Evolutionary conservation across 2,113 vertebrate genomes (phyloP), one percentile per base, ranked within the genome.

Genomic region (Desmodus rotundus): DNA sequence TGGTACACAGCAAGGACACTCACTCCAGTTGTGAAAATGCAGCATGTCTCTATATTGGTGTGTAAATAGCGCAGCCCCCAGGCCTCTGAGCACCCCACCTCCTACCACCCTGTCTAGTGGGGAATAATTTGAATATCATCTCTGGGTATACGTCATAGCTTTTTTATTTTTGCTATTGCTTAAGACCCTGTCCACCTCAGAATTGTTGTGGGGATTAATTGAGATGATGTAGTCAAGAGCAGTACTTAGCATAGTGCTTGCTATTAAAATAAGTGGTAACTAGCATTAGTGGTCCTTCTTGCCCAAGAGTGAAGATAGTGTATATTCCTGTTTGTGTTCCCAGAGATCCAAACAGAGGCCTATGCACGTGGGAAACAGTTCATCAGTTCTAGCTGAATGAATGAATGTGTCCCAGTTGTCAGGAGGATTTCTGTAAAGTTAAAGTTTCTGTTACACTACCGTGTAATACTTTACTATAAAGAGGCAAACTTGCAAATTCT

Each of bases 351-450:
- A 36, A 45, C 31, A 22, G 31, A 87, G 45, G n/a, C 20, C 24
- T 78, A 41, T 73, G 24, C n/a, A 81, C 2, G 13, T 16, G 72
- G 58, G 68, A 80, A 92, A 70, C 43, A 45, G 7, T 61, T 54
- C 20, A 20, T 43, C 52, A 43, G 1, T 77, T 41, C 72, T 47
- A 56, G 80, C 38, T 43, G 33, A 67, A n/a, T 78, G 33, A 67
- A n/a, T 78, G 43, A 22, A 58, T 87, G 76, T 84, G 47, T n/a
- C 94, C 16, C 22, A 38, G 7, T 58, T 80, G 36, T 31, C 26
- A 93, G 54, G 76, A 90, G 77, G 67, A 78, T 89, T 93, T 95
- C 38, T 50, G 2, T 50, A 31, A 93, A 41, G 33, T 91, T 89
- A 93, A 85, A 86, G 61, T 93, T 87, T 97, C 36, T 89, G 14